Conservation (phyloP, 1,140 invertebrate genomes). For the Phortica variegata region DNA sequence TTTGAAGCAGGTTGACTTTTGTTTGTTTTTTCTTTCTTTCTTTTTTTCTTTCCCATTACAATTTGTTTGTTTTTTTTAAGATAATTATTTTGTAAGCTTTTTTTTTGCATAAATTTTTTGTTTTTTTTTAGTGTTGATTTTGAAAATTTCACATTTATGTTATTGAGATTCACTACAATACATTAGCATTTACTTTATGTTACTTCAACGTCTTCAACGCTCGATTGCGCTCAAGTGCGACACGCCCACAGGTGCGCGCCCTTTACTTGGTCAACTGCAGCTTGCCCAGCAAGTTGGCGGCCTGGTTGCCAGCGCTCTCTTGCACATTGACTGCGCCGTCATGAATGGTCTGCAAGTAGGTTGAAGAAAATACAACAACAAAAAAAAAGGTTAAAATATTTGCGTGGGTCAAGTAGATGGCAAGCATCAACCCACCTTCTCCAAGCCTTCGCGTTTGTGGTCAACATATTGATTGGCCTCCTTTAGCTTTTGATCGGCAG, state of each 20-base stretch:
- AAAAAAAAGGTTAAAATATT: neutral
- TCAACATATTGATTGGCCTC: conserved; percentile 57
- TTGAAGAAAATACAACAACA: too few relatives aligned
- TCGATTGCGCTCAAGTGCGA: neutral
- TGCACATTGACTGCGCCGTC: conserved; percentile 42
- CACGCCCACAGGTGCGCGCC: neutral
- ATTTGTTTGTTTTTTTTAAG: too few relatives aligned
- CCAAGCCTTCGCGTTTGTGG: conserved; percentile 49
- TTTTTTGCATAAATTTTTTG: neutral
- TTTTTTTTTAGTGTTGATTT: conserved; percentile 9
- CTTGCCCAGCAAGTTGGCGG: conserved; percentile 49
- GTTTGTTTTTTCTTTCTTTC: conserved; percentile 19
- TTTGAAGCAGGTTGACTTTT: conserved; percentile 33
- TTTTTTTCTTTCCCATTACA: neutral
- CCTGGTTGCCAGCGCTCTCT: conserved; percentile 41
- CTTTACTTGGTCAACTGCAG: conserved; percentile 44
- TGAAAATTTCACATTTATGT: conserved; percentile 29
- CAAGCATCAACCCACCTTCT: conserved; percentile 34
- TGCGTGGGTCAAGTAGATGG: neutral
- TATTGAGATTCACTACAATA: conserved; percentile 19
- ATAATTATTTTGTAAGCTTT: neutral
- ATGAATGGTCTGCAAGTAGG: conserved; percentile 27
- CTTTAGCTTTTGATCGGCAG: conserved; percentile 55
- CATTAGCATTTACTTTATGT: conserved; percentile 15
- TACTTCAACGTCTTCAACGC: neutral